Evolutionary conservation across 2,888 invertebrate genomes (phyloP).

Genomic region (Drosophila lutescens): DNA sequence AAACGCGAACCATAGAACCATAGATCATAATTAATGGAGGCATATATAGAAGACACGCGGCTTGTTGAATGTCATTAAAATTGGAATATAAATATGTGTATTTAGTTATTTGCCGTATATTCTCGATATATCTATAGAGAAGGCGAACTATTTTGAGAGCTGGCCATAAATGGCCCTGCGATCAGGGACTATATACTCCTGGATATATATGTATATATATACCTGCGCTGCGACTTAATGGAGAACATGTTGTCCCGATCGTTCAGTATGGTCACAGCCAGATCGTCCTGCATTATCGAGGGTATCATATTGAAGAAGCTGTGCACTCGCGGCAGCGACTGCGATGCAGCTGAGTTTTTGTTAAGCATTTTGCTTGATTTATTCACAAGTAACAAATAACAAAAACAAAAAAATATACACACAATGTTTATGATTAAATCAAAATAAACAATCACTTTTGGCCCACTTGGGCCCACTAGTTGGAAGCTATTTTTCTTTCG

Average conservation of each 20-base stretch:
- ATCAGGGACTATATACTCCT: neutral
- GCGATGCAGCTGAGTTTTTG: conserved; percentile 78
- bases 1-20: conserved; percentile 26
- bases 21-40: conserved; percentile 64
- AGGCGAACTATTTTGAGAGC: conserved; percentile 36
- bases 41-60: conserved; percentile 38
- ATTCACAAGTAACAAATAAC: neutral
- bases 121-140: neutral
- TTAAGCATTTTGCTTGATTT: conserved; percentile 68
- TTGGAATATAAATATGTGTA: conserved; percentile 44
- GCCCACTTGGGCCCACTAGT: conserved; percentile 32
- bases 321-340: conserved; percentile 81
- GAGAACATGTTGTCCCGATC: conserved; percentile 83
- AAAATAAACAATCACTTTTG: conserved; percentile 11
- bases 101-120: conserved; percentile 5
- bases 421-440: conserved; percentile 1
- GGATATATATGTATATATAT: neutral
- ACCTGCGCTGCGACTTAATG: conserved; percentile 82
- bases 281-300: conserved; percentile 81
- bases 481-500: neutral
- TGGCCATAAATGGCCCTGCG: conserved; percentile 49
- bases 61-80: conserved; percentile 60
- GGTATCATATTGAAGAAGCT: conserved; percentile 83
- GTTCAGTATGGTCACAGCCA: conserved; percentile 81
- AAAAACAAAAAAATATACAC: conserved; percentile 1